These are phyloP conservation scores for Drosophila mimetica DNA, from an alignment of 2,888 invertebrate species.

Conservation along the genomic window DNA sequence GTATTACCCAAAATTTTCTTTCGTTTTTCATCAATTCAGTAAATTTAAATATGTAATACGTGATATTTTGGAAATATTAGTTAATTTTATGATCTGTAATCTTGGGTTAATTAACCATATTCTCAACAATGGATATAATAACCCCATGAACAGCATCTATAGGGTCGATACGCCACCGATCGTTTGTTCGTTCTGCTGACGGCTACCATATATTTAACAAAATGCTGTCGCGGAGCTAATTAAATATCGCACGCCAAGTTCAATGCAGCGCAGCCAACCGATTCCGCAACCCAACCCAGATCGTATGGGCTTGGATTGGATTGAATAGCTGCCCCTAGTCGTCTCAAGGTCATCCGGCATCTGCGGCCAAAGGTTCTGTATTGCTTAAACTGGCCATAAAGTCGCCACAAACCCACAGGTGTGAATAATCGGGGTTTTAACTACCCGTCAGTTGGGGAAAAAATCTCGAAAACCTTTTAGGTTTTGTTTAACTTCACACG, in stretches of 20 bases:
- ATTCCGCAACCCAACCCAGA: slow-evolving; percentile 5
- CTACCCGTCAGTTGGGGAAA: not conserved
- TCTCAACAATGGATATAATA: no score
- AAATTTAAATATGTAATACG: no score
- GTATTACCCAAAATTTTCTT: no score
- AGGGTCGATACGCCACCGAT: not conserved
- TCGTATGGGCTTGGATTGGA: slow-evolving; percentile 15
- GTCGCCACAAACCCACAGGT: not conserved
- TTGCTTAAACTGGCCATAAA: slow-evolving; percentile 9
- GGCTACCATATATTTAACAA: slow-evolving; percentile 34
- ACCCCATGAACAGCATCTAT: not conserved
- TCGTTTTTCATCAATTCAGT: no score
- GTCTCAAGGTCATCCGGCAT: slow-evolving; percentile 19
- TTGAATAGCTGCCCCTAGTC: not conserved
- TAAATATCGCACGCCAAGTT: slow-evolving; percentile 64
- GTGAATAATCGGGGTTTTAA: slow-evolving; percentile 5
- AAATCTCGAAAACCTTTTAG: slow-evolving; percentile 5
- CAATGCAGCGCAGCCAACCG: slow-evolving; percentile 55
- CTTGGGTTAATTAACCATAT: no score
- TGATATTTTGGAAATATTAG: no score
- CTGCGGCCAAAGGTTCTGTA: slow-evolving; percentile 22
- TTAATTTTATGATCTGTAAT: no score
- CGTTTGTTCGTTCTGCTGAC: not conserved
- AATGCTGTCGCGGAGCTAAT: slow-evolving; percentile 33
- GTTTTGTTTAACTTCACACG: not conserved